Base-by-base conservation (phyloP, 1,140 invertebrate species). In the Bacillus rossius region DNA sequence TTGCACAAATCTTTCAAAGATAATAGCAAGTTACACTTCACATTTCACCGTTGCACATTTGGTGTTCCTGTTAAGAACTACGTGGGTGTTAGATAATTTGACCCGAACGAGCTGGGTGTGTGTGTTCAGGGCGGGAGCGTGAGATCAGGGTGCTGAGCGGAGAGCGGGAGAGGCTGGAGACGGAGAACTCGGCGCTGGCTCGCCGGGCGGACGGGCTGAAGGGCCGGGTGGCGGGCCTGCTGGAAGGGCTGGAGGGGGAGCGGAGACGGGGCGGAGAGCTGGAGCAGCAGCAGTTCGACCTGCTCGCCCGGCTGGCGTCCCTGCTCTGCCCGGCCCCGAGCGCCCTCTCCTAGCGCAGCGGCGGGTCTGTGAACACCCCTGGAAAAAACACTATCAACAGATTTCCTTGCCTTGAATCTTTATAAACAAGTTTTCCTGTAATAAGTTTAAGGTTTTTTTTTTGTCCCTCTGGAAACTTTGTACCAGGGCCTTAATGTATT, bases 141-240 rank as follows among this genome's bases (percentile, higher is more conserved):
- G 73, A 74, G 61, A 66, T 73, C 43, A 67, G 67, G 52, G 41
- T 52, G 0, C 55, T 73, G 29, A 59, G 70, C 48, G 58, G 60
- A 22, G 53, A 61, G 29, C 54, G 70, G 20, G 56, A 69, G 45
- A 68, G 71, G 60, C 57, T 62, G 14, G 62, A 63, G 16, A 57
- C 64, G 37, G 56, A 62, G 19, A 64, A 74, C 49, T 57, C 63
- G 23, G 64, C 67, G 7, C 45, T 72, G 13, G 67, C 58, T 43
- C 62, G 66, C 38, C 66, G 71, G 50, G 60, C 72, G 8, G 25
- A 52, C 43, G 62, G 64, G 19, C 60, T 74, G 19, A 73, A 61
- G 40, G 67, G 71, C 57, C 61, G 64, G 37, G 64, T 71, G 42
- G 58, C 42, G 37, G 66, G 67, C 55, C 57, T 74, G 17, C 67